A percentile compares a stretch with the other conserved stretches of the same genome.
Evolutionary conservation across 1,140 invertebrate genomes (phyloP).

Genomic region (Tetragnatha versicolor): DNA sequence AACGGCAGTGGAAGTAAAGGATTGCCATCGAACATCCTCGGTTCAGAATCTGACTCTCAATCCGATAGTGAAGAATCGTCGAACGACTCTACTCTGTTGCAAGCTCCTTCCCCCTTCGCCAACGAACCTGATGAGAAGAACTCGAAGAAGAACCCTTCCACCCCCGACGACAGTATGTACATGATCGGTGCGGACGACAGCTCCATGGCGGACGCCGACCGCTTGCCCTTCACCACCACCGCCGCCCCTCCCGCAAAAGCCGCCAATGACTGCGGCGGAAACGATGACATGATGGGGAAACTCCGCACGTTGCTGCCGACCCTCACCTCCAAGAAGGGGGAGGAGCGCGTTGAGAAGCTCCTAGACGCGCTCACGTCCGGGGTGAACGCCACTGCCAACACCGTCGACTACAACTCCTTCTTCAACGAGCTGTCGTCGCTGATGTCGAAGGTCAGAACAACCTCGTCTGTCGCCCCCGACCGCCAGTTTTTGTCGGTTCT

Average conservation of each 20-base stretch:
- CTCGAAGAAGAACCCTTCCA: no score
- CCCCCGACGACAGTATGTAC: no score
- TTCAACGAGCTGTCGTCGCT: slow-evolving; percentile 10
- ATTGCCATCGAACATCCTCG: no score
- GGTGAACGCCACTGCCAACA: not conserved
- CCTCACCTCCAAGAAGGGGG: not conserved
- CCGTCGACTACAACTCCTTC: not conserved
- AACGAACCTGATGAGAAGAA: no score
- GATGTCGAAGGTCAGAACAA: not conserved
- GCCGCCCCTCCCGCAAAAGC: no score
- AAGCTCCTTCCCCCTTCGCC: no score
- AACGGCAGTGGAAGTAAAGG: no score
- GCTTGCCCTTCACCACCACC: not conserved
- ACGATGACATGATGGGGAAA: not conserved
- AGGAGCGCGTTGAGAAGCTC: not conserved
- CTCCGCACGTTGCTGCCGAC: not conserved
- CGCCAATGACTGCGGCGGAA: not conserved
- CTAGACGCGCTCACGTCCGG: not conserved
- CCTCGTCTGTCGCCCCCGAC: not conserved
- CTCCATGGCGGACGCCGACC: not conserved
- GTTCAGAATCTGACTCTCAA: no score
- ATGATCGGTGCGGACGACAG: no score
- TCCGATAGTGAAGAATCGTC: no score
- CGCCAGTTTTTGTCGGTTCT: not conserved
- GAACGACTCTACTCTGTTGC: no score